Percentiles rank a stretch among this genome's conserved stretches.
Evolutionary conservation across 2,113 vertebrate species (phyloP).

Genomic region (Clarias gariepinus): DNA sequence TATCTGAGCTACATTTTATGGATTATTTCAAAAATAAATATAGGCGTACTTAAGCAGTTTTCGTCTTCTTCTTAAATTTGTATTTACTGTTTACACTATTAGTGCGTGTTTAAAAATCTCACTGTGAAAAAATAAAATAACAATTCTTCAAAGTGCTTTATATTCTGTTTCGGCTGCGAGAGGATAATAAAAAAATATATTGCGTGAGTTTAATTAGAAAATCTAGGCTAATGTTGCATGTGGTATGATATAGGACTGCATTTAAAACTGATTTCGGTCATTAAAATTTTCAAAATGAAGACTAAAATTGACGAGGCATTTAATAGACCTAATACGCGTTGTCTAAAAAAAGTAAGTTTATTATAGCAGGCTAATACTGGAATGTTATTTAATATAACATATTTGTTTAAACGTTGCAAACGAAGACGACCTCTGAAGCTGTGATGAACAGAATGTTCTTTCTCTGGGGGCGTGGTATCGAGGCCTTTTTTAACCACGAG

Average conservation of each 20-base stretch:
- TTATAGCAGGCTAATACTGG: background rate
- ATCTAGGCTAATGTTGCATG: background rate
- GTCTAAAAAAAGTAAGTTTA: background rate
- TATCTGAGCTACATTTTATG: background rate
- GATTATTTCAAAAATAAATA: background rate
- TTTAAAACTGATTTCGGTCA: background rate
- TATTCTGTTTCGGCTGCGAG: background rate
- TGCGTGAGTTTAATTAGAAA: background rate
- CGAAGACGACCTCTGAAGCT: slow-evolving; percentile 61
- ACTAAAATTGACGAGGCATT: background rate
- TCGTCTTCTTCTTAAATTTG: background rate
- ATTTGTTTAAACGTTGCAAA: slow-evolving; percentile 61
- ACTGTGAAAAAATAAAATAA: background rate
- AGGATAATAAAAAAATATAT: background rate
- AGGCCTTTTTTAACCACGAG: slow-evolving; percentile 55
- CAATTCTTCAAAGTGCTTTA: background rate
- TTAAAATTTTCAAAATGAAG: background rate
- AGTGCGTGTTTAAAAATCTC: background rate
- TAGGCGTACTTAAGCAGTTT: background rate
- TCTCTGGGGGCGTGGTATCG: slow-evolving; percentile 64
- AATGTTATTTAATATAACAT: slow-evolving; percentile 65
- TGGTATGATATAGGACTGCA: background rate
- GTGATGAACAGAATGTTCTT: slow-evolving; percentile 73
- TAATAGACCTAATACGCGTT: background rate
- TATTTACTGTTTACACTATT: background rate